Conservation (phyloP, 1,140 invertebrate species). For the Sarcophaga peregrina region DNA sequence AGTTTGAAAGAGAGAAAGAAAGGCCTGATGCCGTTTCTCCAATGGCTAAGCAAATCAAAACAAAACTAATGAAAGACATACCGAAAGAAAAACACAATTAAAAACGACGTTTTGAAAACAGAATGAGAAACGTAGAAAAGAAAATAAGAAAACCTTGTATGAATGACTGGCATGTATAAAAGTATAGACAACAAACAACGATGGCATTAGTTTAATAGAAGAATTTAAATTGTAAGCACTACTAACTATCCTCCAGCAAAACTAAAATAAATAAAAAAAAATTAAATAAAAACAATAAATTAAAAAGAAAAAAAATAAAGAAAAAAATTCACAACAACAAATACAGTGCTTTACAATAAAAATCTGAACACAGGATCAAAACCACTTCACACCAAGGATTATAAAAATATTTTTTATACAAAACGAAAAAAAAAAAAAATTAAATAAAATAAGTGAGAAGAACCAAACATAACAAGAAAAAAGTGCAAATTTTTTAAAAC, state of each 20-base stretch:
- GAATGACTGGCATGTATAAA: conserved; percentile 32
- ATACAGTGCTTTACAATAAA: conserved; percentile 1
- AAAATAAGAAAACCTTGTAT: not conserved
- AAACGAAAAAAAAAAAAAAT: conserved; percentile 11
- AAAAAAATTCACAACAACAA: not conserved
- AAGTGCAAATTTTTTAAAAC: conserved; percentile 1
- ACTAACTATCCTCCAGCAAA: not conserved
- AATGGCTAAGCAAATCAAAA: not conserved
- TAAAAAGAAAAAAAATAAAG: not conserved
- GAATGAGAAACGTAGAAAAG: not conserved
- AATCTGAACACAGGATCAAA: not conserved
- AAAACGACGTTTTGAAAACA: conserved; percentile 7
- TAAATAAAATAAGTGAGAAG: not conserved
- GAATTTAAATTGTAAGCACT: conserved; percentile 33
- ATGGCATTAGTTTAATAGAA: conserved; percentile 34
- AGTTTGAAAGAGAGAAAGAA: conserved; percentile 14
- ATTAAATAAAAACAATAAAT: not conserved
- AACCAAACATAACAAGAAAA: conserved; percentile 9
- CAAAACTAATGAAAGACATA: conserved; percentile 10
- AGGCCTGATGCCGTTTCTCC: not conserved
- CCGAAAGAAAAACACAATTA: conserved; percentile 20
- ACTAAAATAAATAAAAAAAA: not conserved
- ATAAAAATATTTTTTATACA: not conserved
- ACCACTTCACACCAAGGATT: not conserved
- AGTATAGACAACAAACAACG: conserved; percentile 18